Evolutionary conservation across 2,113 vertebrate genomes (phyloP).

Genomic region (Seriola dumerili): DNA sequence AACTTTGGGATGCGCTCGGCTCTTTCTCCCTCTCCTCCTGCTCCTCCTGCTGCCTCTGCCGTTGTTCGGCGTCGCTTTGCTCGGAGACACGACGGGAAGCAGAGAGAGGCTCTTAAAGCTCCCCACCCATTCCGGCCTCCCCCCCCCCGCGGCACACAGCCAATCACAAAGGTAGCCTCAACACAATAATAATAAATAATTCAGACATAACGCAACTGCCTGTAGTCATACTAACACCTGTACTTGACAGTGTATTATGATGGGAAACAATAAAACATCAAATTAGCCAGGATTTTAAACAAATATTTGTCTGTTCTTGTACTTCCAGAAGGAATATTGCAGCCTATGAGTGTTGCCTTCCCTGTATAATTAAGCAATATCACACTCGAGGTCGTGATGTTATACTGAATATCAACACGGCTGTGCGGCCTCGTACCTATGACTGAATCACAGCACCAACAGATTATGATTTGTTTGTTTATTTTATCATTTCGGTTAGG

Average conservation of each 20-base stretch:
- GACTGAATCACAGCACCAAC: too few species aligned
- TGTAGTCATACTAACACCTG: conserved; percentile 5
- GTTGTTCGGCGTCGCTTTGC: conserved; percentile 37
- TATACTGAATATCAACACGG: too few species aligned
- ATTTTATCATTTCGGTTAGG: too few species aligned
- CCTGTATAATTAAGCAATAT: neutral
- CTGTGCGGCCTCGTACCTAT: too few species aligned
- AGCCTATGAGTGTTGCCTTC: neutral
- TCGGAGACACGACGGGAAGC: conserved; percentile 39
- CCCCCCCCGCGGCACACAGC: conserved; percentile 48
- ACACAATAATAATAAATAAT: conserved; percentile 1
- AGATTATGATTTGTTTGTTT: too few species aligned
- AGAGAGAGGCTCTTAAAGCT: conserved; percentile 56
- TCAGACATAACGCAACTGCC: neutral
- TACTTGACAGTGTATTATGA: neutral
- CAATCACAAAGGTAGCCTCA: conserved; percentile 67
- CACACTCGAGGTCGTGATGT: too few species aligned
- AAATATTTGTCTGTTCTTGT: too few species aligned
- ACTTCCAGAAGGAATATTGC: neutral
- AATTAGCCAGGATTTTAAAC: neutral
- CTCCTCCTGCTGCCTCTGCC: neutral
- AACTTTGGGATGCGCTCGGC: conserved; percentile 70
- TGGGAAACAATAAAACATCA: neutral
- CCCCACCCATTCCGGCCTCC: conserved; percentile 66
- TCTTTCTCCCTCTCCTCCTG: conserved; percentile 35